Evolutionary conservation across 2,797 vertebrate species (phyloP).

Genomic region (Coluber constrictor): DNA sequence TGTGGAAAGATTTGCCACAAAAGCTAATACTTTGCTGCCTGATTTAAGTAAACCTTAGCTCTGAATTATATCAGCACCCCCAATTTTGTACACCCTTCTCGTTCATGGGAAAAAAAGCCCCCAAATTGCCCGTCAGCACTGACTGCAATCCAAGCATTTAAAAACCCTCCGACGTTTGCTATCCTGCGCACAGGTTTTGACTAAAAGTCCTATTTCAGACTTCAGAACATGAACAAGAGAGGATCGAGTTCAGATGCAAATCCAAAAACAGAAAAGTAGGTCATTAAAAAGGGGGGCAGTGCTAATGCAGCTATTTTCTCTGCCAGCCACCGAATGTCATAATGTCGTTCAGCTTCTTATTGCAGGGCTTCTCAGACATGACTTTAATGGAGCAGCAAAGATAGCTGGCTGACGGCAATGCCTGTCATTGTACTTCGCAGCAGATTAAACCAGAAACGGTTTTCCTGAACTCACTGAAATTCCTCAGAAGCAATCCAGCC

Average conservation of each 20-base stretch:
- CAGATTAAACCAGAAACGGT: neutral
- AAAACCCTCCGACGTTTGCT: neutral
- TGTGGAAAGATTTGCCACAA: neutral
- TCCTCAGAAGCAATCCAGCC: neutral
- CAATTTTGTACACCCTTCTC: neutral
- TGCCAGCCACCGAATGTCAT: conserved; percentile 5
- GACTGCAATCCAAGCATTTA: neutral
- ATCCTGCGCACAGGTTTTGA: neutral
- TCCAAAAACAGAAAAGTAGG: conserved; percentile 36
- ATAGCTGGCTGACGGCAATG: neutral
- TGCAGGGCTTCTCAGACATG: neutral
- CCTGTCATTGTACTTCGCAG: conserved; percentile 8
- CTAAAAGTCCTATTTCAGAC: conserved; percentile 20
- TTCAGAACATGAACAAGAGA: conserved; percentile 21
- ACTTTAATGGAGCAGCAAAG: conserved; percentile 11
- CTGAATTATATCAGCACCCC: neutral
- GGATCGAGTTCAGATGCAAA: conserved; percentile 22
- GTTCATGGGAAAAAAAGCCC: neutral
- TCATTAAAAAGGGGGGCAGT: neutral
- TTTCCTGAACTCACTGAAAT: neutral
- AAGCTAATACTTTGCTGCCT: neutral
- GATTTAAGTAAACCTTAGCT: neutral
- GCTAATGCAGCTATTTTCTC: conserved; percentile 15
- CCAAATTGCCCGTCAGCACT: neutral
- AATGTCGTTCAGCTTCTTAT: conserved; percentile 9